These are phyloP conservation scores for Myotis pilosus DNA, from an alignment of 2,797 vertebrate genomes.

Conservation along the genomic window DNA sequence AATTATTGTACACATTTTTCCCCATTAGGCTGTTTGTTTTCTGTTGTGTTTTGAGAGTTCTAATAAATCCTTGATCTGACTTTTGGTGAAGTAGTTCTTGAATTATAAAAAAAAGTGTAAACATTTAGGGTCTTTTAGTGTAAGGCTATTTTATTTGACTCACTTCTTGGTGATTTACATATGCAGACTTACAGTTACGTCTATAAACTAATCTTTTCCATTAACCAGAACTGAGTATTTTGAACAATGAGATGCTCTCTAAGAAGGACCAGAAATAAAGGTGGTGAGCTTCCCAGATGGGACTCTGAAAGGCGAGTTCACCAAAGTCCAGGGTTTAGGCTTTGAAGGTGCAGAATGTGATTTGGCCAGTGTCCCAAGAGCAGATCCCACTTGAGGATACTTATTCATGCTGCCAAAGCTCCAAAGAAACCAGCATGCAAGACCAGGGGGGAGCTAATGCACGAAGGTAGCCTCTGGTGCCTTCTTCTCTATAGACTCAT, in stretches of 20 bases:
- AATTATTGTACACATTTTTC: neutral
- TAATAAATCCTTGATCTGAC: neutral
- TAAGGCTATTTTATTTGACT: neutral
- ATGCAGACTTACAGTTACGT: neutral
- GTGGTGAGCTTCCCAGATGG: neutral
- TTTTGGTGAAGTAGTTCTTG: neutral
- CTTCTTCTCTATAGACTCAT: neutral
- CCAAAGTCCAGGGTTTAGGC: neutral
- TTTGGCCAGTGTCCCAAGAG: neutral
- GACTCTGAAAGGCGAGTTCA: neutral
- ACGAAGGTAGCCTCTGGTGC: neutral
- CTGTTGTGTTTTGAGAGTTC: neutral
- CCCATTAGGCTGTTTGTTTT: neutral
- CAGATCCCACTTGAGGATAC: neutral
- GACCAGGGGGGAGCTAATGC: neutral
- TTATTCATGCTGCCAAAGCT: neutral
- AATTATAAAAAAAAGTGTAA: constrained; percentile 1
- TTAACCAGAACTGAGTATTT: neutral
- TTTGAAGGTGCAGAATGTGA: neutral
- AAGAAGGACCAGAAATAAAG: neutral
- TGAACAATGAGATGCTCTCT: neutral
- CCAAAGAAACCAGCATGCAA: neutral
- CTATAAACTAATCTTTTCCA: constrained; percentile 30
- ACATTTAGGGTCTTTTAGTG: neutral
- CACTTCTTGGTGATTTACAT: neutral